Evolutionary conservation across 2,888 invertebrate genomes (phyloP), one percentile per base, ranked within the genome.

Genomic region (Digitonthophagus gazella): DNA sequence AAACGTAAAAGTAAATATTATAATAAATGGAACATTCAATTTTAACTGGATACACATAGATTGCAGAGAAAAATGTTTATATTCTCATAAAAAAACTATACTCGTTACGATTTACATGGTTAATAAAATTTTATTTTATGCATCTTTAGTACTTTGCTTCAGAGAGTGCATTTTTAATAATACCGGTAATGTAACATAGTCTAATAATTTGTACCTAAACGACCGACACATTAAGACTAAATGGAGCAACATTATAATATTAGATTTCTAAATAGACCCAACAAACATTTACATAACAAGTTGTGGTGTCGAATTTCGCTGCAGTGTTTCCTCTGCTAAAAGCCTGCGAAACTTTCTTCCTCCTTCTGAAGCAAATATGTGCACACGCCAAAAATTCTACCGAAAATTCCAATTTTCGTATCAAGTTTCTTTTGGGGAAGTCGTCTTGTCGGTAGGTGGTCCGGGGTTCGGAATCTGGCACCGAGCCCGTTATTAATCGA

Each of bases 401-500:
- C 28, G 11, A 44, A 44, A 44, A 44, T 44, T 8, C 28, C 28
- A 11, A 44, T 44, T 44, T 44, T 44, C 28, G 28, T 44, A 44
- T 44, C 28, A 44, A 44, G 28, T 44, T 44, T 44, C 28, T 2
- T 2, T 44, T 11, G 28, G 28, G 28, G 28, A 44, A 6, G 28
- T 8, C 28, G 11, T 44, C 28, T 44, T 44, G 15, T 28, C n/a
- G 28, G 66, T 58, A 61, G 22, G 58, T 58, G 58, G 66, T 58
- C 19, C 44, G 15, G 44, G 22, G 58, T 58, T 61, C 19, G 19
- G 11, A 67, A 11, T 44, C 11, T 44, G 28, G 28, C 28, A 44
- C 28, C 22, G 16, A 55, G 15, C 66, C 28, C 16, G 44, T 58
- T 67, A 67, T 67, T 67, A 67, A 67, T 67, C 66, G 58, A 67